Base-by-base conservation (phyloP, 1,140 invertebrate genomes). In the Scaptomyza graminum region DNA sequence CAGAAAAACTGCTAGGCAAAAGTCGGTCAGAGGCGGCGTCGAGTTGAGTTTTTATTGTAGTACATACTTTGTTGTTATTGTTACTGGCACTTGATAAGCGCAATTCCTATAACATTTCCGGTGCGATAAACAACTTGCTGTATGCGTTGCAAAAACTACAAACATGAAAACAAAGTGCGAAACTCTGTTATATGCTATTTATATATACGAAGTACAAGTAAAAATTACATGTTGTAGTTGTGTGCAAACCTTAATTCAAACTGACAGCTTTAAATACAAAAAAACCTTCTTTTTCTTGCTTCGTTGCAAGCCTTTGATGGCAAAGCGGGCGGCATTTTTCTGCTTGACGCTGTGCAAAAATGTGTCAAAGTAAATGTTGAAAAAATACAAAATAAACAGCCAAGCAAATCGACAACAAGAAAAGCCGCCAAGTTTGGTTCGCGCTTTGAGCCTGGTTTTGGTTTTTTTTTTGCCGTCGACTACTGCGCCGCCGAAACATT, bases 31-130 rank as follows among this genome's bases (percentile, higher is more conserved):
- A 46, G 41, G 37, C 50, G 31, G 9, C 56, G 47, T 44, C 11
- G 8, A 54, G 43, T 47, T 51, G 25, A 54, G 43, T 47, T 51
- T 13, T 31, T 31, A 31, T 31, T 31, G 28, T 31, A 6, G 28
- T 31, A 7, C 28, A 5, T 31, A 7, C 28, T 31, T 28, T 51
- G 34, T 46, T 22, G 47, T 62, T 31, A 12, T 41, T 65, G 22
- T 43, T 18, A 50, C 51, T 63, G 34, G 11, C 37, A 44, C 44
- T 65, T 65, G 73, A 85, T 85, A 85, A 87, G 74, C 39, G 51
- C 59, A 72, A 74, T 61, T 87, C 66, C 66, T 68, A 78, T 75
- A 87, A 76, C 78, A 87, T 88, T 85, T 85, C 82, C 82, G 74
- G 61, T 87, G 83, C 74, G 82, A 84, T 85, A 81, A 84, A 78